Base-by-base conservation (phyloP, 2,888 invertebrate species). In the Stramonita haemastoma region DNA sequence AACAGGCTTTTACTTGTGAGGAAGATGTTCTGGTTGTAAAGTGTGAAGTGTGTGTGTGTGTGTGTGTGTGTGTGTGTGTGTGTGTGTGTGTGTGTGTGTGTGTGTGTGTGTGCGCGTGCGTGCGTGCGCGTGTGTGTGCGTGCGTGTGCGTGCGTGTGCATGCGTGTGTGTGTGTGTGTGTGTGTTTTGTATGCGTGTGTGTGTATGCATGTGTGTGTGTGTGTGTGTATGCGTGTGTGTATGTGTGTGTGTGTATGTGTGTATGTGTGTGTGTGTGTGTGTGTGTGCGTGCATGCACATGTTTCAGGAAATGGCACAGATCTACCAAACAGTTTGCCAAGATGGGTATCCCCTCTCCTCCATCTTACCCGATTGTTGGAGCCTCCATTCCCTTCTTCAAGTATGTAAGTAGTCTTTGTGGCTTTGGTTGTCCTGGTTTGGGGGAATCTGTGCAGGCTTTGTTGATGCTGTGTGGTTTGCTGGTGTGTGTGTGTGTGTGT, bases 161-260 rank as follows among this genome's bases (percentile, higher is more conserved):
- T 15, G 36, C 5, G 26, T 22, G 22, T 83, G 36, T 79, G n/a
- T 79, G 79, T 79, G 79, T 79, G 29, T 79, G 79, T 79, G 79
- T n/a, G n/a, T n/a, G n/a, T 13, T 81, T 13, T 81, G 32, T 81
- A 34, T 81, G 81, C 34, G 36, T 79, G 79, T 79, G 79, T 13
- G n/a, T 79, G 79, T 26, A 29, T 79, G 32, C n/a, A 8, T 8
- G 8, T 46, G 46, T 46, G 83, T 83, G 83, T 83, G 83, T 83
- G 83, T 83, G 36, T 83, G 83, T 83, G 83, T 83, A 36, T 83
- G 83, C 34, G 83, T 83, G 83, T 83, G 83, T 83, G 83, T 83
- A 34, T 83, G 83, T 83, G 83, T 83, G 83, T 83, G 83, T 83
- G 83, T 34, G 83, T 83, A 36, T 34, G 36, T 83, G 83, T 83